Evolutionary conservation across 2,888 invertebrate genomes (phyloP), one percentile per base, ranked within the genome.

Genomic region (Mythimna vitellina): DNA sequence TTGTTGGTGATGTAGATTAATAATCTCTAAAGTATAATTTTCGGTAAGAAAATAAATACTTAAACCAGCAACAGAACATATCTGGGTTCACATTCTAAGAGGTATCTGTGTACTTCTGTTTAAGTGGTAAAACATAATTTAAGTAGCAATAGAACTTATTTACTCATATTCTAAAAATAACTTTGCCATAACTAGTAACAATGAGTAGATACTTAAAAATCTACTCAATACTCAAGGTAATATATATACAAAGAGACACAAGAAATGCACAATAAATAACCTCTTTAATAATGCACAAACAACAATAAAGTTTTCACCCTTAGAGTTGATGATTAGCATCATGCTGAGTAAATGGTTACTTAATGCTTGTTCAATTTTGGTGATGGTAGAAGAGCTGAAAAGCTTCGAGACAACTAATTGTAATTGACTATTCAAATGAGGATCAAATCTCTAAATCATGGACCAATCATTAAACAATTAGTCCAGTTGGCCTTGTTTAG

Each of bases 151-250:
- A 12, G 22, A 60, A 22, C 29, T 20, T 49, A 58, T 29, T 17
- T 3, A 9, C 3, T 4, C 2, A 20, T n/a, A 14, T 22, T 51
- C 57, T 32, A 64, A 65, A 64, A 65, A 65, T 53, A 73, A 65
- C 20, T 20, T 58, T 53, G 32, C 64, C n/a, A 20, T 46, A 29
- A 22, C 10, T 32, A 25, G 60, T 46, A n/a, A 46, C 9, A 56
- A 62, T 49, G 20, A 56, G 17, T 56, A 61, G 17, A n/a, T 22
- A 32, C 17, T 17, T 53, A 22, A 49, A 22, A 17, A 35, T n/a
- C 35, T 35, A 64, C 7, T 22, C 32, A 14, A 64, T 10, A 42
- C 10, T 42, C n/a, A n/a, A 42, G 58, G 58, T n/a, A 29, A 65
- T 22, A 20, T 20, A 54, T 8, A 12, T 9, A 57, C 17, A 17